These are phyloP conservation scores for Magallana gigas DNA, from an alignment of 1,140 invertebrate species.

Conservation along the genomic window DNA sequence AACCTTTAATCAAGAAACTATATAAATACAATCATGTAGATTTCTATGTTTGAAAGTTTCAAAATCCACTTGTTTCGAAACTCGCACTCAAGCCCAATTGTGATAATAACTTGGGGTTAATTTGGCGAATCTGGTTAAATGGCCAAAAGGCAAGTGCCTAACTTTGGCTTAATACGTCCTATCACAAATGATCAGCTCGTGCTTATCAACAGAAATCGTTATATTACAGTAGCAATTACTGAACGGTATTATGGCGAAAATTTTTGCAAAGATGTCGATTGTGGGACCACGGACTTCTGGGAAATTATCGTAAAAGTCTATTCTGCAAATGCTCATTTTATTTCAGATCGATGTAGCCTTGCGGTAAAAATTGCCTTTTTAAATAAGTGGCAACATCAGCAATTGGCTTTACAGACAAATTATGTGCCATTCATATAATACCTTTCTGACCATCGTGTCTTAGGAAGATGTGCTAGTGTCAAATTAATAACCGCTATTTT, in stretches of 20 bases:
- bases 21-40: no score
- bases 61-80: no score
- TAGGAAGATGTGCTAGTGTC: slow-evolving; percentile 5
- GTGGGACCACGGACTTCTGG: neutral
- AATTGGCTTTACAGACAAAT: slow-evolving; percentile 20
- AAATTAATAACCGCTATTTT: neutral
- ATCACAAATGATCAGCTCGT: neutral
- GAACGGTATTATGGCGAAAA: slow-evolving; percentile 3
- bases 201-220: neutral
- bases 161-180: neutral
- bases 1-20: no score
- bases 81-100: no score
- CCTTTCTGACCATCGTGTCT: neutral
- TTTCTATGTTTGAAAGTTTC: no score
- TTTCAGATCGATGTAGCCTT: slow-evolving; percentile 14
- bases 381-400: slow-evolving; percentile 5
- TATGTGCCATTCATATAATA: neutral
- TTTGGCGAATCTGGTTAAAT: neutral
- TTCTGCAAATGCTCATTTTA: slow-evolving; percentile 30
- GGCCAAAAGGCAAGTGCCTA: neutral
- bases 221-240: slow-evolving; percentile 27
- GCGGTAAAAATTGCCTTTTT: slow-evolving; percentile 26
- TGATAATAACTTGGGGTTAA: no score
- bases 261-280: slow-evolving; percentile 20
- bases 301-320: slow-evolving; percentile 14